Evolutionary conservation across 2,888 invertebrate species (phyloP).

Genomic region (Drosophila planitibia): DNA sequence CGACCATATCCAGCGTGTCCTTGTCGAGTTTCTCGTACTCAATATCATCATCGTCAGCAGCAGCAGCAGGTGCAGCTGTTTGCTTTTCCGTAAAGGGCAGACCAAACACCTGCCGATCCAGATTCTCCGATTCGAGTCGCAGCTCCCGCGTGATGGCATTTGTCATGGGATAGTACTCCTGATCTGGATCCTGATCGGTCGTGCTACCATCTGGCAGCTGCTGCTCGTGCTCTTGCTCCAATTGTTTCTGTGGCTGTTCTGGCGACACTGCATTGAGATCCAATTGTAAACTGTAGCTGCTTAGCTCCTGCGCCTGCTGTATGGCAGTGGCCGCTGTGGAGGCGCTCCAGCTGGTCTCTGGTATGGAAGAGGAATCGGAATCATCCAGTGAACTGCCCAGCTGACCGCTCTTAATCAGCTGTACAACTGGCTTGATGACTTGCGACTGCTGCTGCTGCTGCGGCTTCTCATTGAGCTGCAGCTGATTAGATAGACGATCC

Average conservation of each 20-base stretch:
- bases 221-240: conserved; percentile 73
- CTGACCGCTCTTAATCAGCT: conserved; percentile 85
- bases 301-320: conserved; percentile 78
- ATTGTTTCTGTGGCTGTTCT: conserved; percentile 42
- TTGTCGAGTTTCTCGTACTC: conserved; percentile 84
- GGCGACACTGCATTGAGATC: conserved; percentile 74
- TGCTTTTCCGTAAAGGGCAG: conserved; percentile 73
- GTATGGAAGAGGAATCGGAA: conserved; percentile 86
- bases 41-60: conserved; percentile 65
- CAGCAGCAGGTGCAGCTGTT: conserved; percentile 21
- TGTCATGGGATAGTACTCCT: conserved; percentile 94
- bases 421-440: conserved; percentile 84
- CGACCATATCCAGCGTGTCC: conserved; percentile 84
- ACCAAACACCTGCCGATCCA: conserved; percentile 94
- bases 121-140: conserved; percentile 92
- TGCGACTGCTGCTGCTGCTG: conserved; percentile 32
- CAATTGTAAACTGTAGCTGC: conserved; percentile 79
- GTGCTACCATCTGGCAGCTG: conserved; percentile 27
- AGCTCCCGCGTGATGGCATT: conserved; percentile 94
- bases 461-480: conserved; percentile 52
- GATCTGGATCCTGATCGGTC: conserved; percentile 89
- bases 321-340: conserved; percentile 83
- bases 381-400: conserved; percentile 84
- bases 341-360: conserved; percentile 83
- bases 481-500: conserved; percentile 76